phyloP scores from a whole-genome alignment of 2,888 invertebrate genomes.

The Melinopterus prodromus region DNA sequence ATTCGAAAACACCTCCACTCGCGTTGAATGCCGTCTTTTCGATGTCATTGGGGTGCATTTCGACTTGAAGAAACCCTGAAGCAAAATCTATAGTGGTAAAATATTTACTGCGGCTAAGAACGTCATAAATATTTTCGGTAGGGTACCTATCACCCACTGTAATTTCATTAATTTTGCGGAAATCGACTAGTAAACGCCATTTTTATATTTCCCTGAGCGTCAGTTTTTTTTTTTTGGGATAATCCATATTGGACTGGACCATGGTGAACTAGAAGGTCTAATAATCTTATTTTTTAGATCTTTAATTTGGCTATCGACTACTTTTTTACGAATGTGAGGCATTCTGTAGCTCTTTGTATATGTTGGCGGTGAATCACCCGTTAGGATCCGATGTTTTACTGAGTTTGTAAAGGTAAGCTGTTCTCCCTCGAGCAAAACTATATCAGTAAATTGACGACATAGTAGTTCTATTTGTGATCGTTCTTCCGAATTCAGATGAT shows the following conservation, averaged over 20 bases:
- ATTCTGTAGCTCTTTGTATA: conserved; percentile 53
- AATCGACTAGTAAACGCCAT: conserved; percentile 55
- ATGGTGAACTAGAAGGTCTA: conserved; percentile 42
- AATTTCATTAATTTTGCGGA: conserved; percentile 53
- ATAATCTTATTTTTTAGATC: conserved; percentile 48
- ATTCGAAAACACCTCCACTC: conserved; percentile 45
- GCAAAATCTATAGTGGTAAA: conserved; percentile 56
- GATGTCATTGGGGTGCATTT: conserved; percentile 36
- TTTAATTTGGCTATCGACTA: conserved; percentile 50
- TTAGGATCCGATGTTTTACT: conserved; percentile 50
- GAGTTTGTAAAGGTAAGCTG: conserved; percentile 22
- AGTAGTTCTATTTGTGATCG: neutral
- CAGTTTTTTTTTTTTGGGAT: conserved; percentile 53
- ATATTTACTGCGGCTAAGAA: conserved; percentile 53
- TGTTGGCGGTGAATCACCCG: conserved; percentile 47
- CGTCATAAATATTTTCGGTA: conserved; percentile 53
- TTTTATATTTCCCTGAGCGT: conserved; percentile 47
- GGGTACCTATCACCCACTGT: conserved; percentile 54
- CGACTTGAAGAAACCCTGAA: conserved; percentile 57
- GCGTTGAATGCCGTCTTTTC: conserved; percentile 45
- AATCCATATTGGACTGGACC: conserved; percentile 47
- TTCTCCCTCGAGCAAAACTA: conserved; percentile 22
- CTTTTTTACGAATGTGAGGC: conserved; percentile 50
- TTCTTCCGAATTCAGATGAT: conserved; percentile 31
- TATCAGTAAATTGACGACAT: conserved; percentile 18